These are phyloP conservation scores for Eilema depressum DNA, from an alignment of 2,888 invertebrate species.

Conservation along the genomic window DNA sequence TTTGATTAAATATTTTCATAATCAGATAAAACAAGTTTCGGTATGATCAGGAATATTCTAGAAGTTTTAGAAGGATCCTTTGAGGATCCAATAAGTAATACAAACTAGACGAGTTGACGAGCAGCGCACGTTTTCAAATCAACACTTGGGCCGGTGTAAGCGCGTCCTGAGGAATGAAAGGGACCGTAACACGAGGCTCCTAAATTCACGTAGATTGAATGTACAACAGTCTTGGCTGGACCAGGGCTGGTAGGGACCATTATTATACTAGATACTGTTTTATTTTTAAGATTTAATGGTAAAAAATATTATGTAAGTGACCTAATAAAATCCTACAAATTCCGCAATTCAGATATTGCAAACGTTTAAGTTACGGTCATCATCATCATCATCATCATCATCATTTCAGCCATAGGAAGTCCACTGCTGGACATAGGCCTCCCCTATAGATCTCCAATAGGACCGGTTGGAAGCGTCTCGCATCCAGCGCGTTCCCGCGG, in stretches of 20 bases:
- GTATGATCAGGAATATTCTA: constrained; percentile 6
- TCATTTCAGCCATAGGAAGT: too few relatives aligned
- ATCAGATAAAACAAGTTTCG: constrained; percentile 25
- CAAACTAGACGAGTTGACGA: constrained; percentile 41
- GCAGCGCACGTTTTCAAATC: constrained; percentile 58
- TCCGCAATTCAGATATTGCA: too few relatives aligned
- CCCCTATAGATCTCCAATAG: too few relatives aligned
- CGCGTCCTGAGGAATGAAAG: constrained; percentile 50
- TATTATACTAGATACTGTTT: background rate
- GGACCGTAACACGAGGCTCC: constrained; percentile 35
- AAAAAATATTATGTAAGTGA: too few relatives aligned
- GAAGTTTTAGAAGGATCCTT: constrained; percentile 12
- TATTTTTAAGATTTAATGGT: background rate
- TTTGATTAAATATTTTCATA: constrained; percentile 15
- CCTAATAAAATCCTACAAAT: too few relatives aligned
- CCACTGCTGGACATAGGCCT: too few relatives aligned
- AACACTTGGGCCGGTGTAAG: constrained; percentile 55
- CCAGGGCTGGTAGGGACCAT: constrained; percentile 35
- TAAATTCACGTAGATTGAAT: constrained; percentile 55
- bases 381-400: too few relatives aligned
- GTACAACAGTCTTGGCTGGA: constrained; percentile 49
- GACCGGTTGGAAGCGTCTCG: too few relatives aligned
- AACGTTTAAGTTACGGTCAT: too few relatives aligned
- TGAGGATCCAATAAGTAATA: constrained; percentile 46
- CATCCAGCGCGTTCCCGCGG: too few relatives aligned